Evolutionary conservation across 2,113 vertebrate genomes (phyloP).

Genomic region (Copsychus sechellarum): DNA sequence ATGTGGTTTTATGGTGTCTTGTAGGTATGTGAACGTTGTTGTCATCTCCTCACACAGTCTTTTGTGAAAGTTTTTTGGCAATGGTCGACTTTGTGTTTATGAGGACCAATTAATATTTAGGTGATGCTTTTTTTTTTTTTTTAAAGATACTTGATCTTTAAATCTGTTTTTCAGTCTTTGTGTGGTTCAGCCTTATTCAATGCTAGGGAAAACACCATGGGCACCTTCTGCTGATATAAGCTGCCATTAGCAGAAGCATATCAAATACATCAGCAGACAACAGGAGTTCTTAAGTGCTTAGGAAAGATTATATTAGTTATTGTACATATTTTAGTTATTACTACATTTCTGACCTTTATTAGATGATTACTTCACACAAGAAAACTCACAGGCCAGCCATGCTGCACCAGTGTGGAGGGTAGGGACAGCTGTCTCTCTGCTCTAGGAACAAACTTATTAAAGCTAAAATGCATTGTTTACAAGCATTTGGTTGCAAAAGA

Average conservation of each 20-base stretch:
- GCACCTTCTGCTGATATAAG: background rate
- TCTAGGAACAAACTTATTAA: background rate
- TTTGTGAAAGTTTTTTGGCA: background rate
- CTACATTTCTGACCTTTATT: slow-evolving; percentile 13
- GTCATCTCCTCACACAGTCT: background rate
- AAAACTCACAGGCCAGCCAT: rapidly evolving
- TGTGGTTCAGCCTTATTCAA: background rate
- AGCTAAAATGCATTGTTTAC: background rate
- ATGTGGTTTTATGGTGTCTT: background rate
- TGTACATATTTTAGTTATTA: slow-evolving; percentile 18
- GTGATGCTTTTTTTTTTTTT: background rate
- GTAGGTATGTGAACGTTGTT: background rate
- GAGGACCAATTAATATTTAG: background rate
- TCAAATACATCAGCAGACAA: background rate
- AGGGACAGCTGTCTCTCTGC: background rate
- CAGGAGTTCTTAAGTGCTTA: background rate
- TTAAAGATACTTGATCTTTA: background rate
- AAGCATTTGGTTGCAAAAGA: background rate
- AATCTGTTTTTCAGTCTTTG: background rate
- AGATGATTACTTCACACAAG: background rate
- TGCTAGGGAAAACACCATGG: background rate
- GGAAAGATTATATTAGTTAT: background rate
- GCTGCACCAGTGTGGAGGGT: rapidly evolving
- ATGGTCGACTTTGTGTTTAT: background rate
- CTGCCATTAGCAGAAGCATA: background rate